phyloP scores from a whole-genome alignment of 1,140 invertebrate species.

The Battus philenor region DNA sequence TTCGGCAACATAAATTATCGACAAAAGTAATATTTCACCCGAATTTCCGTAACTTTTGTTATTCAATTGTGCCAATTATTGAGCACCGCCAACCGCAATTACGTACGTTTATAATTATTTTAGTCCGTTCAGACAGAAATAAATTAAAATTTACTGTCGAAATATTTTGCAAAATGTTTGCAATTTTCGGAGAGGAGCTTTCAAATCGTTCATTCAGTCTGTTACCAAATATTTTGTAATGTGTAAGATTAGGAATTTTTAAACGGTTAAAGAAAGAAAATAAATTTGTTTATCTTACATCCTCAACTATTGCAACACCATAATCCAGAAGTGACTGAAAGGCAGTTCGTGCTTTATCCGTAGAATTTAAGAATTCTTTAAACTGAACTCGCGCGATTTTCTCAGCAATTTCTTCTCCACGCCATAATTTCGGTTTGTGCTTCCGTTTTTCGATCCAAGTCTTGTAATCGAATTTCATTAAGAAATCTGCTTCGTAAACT shows the following conservation, averaged over 20 bases:
- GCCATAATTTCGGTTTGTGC: constrained; percentile 47
- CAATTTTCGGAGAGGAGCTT: too few species aligned
- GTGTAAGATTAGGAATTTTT: too few species aligned
- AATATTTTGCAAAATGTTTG: too few species aligned
- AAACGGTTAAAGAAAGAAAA: too few species aligned
- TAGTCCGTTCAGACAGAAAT: background rate
- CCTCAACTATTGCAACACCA: constrained; percentile 67
- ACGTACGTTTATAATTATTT: constrained; percentile 11
- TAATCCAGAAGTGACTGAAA: constrained; percentile 67
- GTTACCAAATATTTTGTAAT: too few species aligned
- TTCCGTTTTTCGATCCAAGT: constrained; percentile 41
- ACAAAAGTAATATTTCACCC: background rate
- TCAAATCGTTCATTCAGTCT: too few species aligned
- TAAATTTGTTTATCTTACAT: too few species aligned
- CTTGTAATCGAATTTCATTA: constrained; percentile 50
- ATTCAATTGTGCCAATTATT: constrained; percentile 13
- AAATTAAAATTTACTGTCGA: too few species aligned
- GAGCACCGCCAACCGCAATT: constrained; percentile 9
- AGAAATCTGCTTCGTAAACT: constrained; percentile 52
- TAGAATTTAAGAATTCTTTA: constrained; percentile 49
- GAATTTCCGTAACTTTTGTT: constrained; percentile 2
- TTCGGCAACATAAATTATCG: background rate
- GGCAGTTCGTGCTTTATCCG: constrained; percentile 43
- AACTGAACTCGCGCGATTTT: constrained; percentile 45
- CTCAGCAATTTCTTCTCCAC: constrained; percentile 33